A percentile compares a stretch with the other conserved stretches of the same genome.
phyloP scores from a whole-genome alignment of 2,797 vertebrate genomes.

The Melopsittacus undulatus region DNA sequence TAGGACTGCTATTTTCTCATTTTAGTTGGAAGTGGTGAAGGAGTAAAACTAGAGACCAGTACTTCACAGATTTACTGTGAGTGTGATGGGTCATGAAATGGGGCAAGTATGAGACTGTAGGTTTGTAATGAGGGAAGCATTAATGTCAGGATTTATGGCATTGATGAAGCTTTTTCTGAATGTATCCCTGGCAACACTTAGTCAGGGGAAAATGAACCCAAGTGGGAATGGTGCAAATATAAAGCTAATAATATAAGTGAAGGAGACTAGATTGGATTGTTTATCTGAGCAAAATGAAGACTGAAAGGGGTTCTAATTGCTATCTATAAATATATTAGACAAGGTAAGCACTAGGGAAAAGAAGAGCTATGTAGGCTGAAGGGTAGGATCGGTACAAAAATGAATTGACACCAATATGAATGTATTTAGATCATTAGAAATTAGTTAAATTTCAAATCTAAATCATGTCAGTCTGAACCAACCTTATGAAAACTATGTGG shows the following conservation, averaged over 20 bases:
- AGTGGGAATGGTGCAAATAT: not conserved
- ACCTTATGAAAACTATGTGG: not conserved
- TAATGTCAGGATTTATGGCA: not conserved
- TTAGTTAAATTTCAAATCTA: not conserved
- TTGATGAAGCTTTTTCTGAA: not conserved
- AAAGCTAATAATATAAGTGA: not conserved
- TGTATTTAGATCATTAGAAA: not conserved
- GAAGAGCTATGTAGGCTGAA: not conserved
- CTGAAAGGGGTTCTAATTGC: conserved; percentile 16
- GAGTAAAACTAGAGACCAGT: not conserved
- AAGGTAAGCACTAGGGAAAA: not conserved
- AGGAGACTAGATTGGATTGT: conserved; percentile 13
- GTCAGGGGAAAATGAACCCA: not conserved
- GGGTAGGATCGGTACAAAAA: not conserved
- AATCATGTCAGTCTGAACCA: not conserved
- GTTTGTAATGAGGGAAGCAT: not conserved
- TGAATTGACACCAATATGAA: not conserved
- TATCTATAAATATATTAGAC: conserved; percentile 7
- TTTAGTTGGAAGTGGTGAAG: not conserved
- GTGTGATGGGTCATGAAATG: not conserved
- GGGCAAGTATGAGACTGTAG: not conserved
- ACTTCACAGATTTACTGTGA: not conserved
- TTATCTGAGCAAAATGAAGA: conserved; percentile 37
- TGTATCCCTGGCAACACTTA: not conserved
- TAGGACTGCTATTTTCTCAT: not conserved